These are phyloP conservation scores for Glomeris maerens DNA, from an alignment of 1,140 invertebrate species.

Conservation along the genomic window DNA sequence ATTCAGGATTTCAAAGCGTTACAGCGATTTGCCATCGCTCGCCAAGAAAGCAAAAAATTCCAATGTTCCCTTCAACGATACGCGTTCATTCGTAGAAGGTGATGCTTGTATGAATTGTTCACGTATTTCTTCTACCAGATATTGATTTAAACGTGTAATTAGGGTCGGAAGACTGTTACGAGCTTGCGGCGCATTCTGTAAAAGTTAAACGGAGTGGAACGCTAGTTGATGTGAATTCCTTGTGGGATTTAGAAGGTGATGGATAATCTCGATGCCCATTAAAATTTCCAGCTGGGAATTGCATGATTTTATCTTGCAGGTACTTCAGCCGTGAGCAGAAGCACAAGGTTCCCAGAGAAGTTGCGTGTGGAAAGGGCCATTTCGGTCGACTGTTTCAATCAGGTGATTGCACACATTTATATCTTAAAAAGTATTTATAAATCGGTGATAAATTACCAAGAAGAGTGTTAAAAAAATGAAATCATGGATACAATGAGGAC, in stretches of 20 bases:
- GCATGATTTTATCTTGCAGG: conserved; percentile 18
- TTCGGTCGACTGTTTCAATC: conserved; percentile 33
- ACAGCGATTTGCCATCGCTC: not conserved
- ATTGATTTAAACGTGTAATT: not conserved
- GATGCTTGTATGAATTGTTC: not conserved
- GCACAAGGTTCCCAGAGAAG: conserved; percentile 13
- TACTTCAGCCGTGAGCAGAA: conserved; percentile 28
- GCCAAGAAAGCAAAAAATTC: not conserved
- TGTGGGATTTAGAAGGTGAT: conserved; percentile 31
- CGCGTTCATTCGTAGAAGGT: not conserved
- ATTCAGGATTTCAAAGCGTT: no score
- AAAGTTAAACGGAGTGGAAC: conserved; percentile 36
- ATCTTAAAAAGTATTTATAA: no score
- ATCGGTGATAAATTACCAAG: no score
- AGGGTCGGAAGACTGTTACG: conserved; percentile 24
- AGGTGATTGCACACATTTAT: no score
- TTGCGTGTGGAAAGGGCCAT: conserved; percentile 28
- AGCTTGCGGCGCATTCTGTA: conserved; percentile 39
- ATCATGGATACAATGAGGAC: no score
- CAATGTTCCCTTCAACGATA: not conserved
- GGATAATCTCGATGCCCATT: not conserved
- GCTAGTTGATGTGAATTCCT: conserved; percentile 34
- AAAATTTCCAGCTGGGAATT: not conserved
- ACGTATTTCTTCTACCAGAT: not conserved
- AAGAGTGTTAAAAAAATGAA: no score